Percentiles rank a stretch among this genome's conserved stretches.
These are phyloP conservation scores for Amphiura filiformis DNA, from an alignment of 35 echinoderm and acorn worm species.

Conservation along the genomic window DNA sequence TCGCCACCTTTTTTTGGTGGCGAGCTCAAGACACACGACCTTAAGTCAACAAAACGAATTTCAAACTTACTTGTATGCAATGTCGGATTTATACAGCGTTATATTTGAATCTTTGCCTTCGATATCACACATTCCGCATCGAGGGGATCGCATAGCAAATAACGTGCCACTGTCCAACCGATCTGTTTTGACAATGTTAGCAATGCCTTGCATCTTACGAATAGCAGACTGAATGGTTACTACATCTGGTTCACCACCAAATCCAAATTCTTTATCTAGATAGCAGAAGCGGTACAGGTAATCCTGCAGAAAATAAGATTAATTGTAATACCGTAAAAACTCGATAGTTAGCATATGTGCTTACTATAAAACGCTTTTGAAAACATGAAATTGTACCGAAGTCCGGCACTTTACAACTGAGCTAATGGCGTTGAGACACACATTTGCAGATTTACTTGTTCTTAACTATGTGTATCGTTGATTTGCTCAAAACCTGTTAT, in stretches of 20 bases:
- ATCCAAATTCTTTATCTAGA: neutral
- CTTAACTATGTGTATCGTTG: too few species aligned
- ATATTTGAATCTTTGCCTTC: neutral
- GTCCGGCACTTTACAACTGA: too few species aligned
- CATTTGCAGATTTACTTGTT: too few species aligned
- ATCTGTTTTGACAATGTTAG: neutral
- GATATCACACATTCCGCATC: conserved; percentile 6
- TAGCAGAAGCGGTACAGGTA: neutral
- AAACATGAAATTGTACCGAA: too few species aligned
- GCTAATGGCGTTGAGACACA: too few species aligned
- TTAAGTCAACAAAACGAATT: too few species aligned
- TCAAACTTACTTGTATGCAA: neutral
- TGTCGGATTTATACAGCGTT: neutral
- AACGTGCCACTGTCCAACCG: neutral
- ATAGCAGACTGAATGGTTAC: neutral
- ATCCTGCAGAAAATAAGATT: neutral
- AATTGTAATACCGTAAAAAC: too few species aligned
- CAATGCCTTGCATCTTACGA: neutral
- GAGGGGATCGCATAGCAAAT: neutral
- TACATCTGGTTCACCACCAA: neutral
- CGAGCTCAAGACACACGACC: too few species aligned
- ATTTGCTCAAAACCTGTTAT: too few species aligned
- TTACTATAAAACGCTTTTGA: too few species aligned
- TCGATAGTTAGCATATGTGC: too few species aligned
- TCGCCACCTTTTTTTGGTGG: too few species aligned